Evolutionary conservation across 2,888 invertebrate genomes (phyloP), one percentile per base, ranked within the genome.

Genomic region (Zelleria hepariella): DNA sequence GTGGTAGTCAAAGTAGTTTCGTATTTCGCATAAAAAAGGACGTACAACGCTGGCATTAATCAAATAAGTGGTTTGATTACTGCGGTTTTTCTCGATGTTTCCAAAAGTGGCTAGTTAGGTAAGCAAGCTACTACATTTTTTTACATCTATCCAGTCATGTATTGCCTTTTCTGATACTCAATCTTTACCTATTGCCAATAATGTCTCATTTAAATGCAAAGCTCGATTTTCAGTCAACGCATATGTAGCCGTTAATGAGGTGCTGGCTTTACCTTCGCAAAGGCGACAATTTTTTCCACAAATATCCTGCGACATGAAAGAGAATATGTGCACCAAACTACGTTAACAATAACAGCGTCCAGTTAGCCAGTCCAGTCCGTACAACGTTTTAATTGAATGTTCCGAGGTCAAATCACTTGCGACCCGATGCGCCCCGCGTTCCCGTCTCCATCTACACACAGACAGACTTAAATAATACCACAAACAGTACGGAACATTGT

Each of bases 381-480:
- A 2, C 59, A 77, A 77, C 81, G 77, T 85, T 83, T 85, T 87
- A 87, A 87, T 87, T 86, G 81, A 83, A 69, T 68, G 78, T 78
- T 71, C 85, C 78, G 85, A 87, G 87, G 87, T 87, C 88, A 86
- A 87, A 88, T 87, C 86, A 86, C 86, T 88, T 88, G 86, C 69
- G 75, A 64, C 70, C 72, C 75, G 72, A 10, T 70, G 65, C 32
- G 60, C 60, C 64, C 62, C 47, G 69, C 67, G 68, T 71, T 68
- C 71, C 67, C 65, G 26, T 8, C 55, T 57, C 42, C 15, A 70
- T 64, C 68, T 66, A 65, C 70, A 63, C 68, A 42, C 61, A 63
- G 61, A 21, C 25, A 42, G 15, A 42, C 32, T 15, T 10, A 42
- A 42, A 15, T 42, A 42, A 42, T 42, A 42, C 15, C 15, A 15